Base-by-base conservation (phyloP, 2,888 invertebrate species). In the Plemyria rubiginata region DNA sequence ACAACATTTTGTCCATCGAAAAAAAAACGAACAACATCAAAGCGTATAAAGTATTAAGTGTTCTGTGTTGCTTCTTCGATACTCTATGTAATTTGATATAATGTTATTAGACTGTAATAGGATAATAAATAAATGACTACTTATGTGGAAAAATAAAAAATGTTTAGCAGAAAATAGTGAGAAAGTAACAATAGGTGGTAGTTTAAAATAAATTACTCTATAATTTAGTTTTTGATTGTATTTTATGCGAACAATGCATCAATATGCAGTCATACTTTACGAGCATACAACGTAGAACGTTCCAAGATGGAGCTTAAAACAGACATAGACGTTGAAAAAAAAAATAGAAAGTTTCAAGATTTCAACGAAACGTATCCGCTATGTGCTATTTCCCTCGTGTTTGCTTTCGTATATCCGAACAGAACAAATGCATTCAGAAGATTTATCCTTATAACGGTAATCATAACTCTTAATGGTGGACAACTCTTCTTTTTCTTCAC, bases 321-420 rank as follows among this genome's bases (percentile, higher is more conserved):
- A 0, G 67, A 72, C 5, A 41, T 40, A 0, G 40, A 48, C 9
- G 4, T 28, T 8, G 13, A 38, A 0, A 38, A 48, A 36, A 54
- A 62, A 15, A 48, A 63, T 41, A 77, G 70, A 32, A 84, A 82
- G 69, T 86, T 80, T 55, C 84, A 83, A 71, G 63, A 70, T 0
- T 88, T 89, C 32, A 73, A 85, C 52, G 82, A 84, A 61, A 88
- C 87, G 0, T 89, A 78, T 55, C 72, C 76, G 32, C 64, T 80
- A 13, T 88, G 87, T 60, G 76, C 86, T 4, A 86, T 88, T 60
- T 79, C 81, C 0, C 68, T 88, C 7, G 86, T 84, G 0, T 64
- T 85, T 11, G 80, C 81, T 32, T 76, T 85, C 7, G 70, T 88
- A 0, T 88, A 88, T 53, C 88, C 89, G 1, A 89, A 88, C 57